phyloP scores from a whole-genome alignment of 2,797 vertebrate species.

The Aphelocoma californica region DNA sequence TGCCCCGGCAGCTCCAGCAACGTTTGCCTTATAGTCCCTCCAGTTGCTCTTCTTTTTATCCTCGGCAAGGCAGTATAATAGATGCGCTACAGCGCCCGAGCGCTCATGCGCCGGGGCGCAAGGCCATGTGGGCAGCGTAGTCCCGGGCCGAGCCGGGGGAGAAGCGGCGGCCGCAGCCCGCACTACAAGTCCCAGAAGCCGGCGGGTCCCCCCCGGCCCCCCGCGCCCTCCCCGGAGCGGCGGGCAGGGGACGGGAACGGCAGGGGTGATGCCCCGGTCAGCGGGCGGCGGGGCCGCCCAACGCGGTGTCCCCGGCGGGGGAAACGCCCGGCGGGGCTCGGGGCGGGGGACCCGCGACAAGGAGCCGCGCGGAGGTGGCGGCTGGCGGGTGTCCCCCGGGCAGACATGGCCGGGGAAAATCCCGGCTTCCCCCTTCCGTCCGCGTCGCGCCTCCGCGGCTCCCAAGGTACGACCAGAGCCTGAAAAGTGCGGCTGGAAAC shows the following conservation, averaged over 20 bases:
- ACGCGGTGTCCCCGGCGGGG: background rate
- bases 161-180: background rate
- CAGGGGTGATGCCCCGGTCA: constrained; percentile 13
- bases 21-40: constrained; percentile 81
- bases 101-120: constrained; percentile 82
- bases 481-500: background rate
- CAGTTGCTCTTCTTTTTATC: constrained; percentile 83
- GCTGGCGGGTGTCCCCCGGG: background rate
- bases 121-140: constrained; percentile 80
- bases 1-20: constrained; percentile 76
- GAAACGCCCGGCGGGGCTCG: background rate
- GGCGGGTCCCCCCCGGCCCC: background rate
- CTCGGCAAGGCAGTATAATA: constrained; percentile 92
- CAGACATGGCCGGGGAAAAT: background rate
- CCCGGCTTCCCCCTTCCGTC: background rate
- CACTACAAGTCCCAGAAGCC: constrained; percentile 77
- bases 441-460: background rate
- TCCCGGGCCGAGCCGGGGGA: constrained; percentile 38
- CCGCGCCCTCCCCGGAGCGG: constrained; percentile 11
- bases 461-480: background rate
- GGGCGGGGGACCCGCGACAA: background rate
- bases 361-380: background rate
- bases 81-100: constrained; percentile 84
- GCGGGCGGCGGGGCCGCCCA: background rate
- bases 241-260: constrained; percentile 1